These are phyloP conservation scores for Agelastica alni DNA, from an alignment of 2,888 invertebrate species.

Conservation along the genomic window DNA sequence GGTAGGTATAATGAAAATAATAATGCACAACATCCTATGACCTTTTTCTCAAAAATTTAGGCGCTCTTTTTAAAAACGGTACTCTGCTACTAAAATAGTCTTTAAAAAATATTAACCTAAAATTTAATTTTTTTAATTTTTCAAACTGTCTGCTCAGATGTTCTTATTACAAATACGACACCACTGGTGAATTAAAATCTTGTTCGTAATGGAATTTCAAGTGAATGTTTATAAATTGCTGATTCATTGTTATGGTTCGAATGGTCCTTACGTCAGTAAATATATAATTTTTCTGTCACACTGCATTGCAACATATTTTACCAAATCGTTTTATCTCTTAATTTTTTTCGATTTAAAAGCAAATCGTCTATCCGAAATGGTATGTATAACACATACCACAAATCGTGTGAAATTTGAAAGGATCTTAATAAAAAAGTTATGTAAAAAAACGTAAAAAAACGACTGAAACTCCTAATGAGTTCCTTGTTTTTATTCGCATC, in stretches of 20 bases:
- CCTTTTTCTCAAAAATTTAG: no score
- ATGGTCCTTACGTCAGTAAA: conserved; percentile 4
- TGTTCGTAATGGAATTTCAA: neutral
- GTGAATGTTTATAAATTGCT: conserved; percentile 24
- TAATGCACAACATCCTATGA: no score
- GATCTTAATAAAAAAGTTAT: conserved; percentile 3
- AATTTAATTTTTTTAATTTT: no score
- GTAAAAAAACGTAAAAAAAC: conserved; percentile 1
- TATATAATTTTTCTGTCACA: conserved; percentile 9
- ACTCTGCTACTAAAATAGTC: no score
- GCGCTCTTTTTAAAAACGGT: no score
- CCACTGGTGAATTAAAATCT: neutral
- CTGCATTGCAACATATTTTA: neutral
- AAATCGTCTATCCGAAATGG: neutral
- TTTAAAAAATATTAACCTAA: no score
- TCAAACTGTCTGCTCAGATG: no score
- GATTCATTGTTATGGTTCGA: conserved; percentile 24
- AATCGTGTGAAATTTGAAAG: conserved; percentile 3
- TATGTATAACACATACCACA: conserved; percentile 6
- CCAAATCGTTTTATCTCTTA: neutral
- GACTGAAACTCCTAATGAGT: neutral
- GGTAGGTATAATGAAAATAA: no score
- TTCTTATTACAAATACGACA: neutral
- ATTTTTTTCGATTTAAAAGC: conserved; percentile 3
- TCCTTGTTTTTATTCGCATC: conserved; percentile 12